Evolutionary conservation across 2,888 invertebrate genomes (phyloP), one percentile per base, ranked within the genome.

Genomic region (Trachelus troglodyta): DNA sequence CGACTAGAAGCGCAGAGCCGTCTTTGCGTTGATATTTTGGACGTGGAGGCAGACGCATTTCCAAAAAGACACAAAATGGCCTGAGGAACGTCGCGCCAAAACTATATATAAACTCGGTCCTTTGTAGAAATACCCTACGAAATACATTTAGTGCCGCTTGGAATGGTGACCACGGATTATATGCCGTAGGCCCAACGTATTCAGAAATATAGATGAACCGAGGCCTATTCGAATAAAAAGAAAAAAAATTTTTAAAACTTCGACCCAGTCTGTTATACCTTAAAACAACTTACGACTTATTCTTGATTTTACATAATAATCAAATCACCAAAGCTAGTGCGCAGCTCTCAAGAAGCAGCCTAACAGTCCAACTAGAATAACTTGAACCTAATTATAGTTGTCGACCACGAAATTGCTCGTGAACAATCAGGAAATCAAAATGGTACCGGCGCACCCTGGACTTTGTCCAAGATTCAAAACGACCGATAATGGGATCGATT

Each of bases 91-190:
- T 86, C 85, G 86, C 89, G 88, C 89, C 90, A 89, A 90, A 89
- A 88, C 90, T 91, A 91, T 90, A 90, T 90, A 89, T 91, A 91
- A 86, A 89, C 86, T 77, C 85, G 79, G 82, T 86, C 86, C 85
- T 89, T 89, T 88, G 87, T 87, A 87, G 87, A 87, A 87, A 83
- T 78, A 80, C n/a, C 30, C 74, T 34, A 76, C 77, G 84, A 81
- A 83, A 81, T 79, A 79, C 81, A 78, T 81, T 81, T 56, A 56
- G 56, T 56, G 56, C 23, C 2, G 56, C 56, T 56, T 23, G 56
- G 56, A 56, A 56, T 56, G 23, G 56, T 9, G 56, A 56, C 56
- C 23, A 23, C 23, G 56, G 23, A 56, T 23, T 56, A 56, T 56
- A 9, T 56, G 23, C 23, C 23, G 9, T 23, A 56, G 56, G 2